phyloP scores from a whole-genome alignment of 2,888 invertebrate genomes.

The Tenthredo distinguenda region DNA sequence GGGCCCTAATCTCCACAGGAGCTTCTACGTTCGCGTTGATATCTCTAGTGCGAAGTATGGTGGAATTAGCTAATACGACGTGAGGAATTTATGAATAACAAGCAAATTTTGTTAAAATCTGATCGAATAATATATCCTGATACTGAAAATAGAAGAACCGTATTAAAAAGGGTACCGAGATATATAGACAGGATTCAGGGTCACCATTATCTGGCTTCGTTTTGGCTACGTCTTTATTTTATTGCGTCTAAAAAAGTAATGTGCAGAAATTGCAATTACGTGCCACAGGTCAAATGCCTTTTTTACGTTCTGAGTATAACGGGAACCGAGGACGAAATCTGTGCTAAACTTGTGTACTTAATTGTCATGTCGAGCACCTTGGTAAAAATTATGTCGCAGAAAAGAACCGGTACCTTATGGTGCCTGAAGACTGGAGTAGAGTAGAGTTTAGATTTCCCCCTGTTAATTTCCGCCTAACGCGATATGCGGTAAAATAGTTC shows the following conservation, averaged over 20 bases:
- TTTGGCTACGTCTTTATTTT: background rate
- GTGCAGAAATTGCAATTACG: slow-evolving; percentile 1
- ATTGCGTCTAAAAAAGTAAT: background rate
- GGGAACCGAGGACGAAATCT: background rate
- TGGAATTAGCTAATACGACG: background rate
- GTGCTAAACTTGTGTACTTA: slow-evolving; percentile 12
- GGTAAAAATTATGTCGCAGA: slow-evolving; percentile 1
- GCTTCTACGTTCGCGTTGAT: background rate
- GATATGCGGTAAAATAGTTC: background rate
- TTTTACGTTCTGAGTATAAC: background rate
- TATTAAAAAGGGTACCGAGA: background rate
- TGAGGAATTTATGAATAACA: background rate
- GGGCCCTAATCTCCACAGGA: background rate
- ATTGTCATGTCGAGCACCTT: background rate
- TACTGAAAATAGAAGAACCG: background rate
- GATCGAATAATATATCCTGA: background rate
- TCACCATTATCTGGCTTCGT: background rate
- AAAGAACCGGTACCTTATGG: background rate
- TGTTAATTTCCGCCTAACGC: background rate
- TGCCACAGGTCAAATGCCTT: background rate
- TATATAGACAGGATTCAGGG: background rate
- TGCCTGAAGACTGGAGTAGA: background rate
- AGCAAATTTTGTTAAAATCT: background rate
- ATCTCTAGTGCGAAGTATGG: background rate
- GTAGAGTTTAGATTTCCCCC: background rate